Percentiles rank a stretch among this genome's conserved stretches.
Evolutionary conservation across 2,113 vertebrate genomes (phyloP).

Genomic region (Myodes glareolus): DNA sequence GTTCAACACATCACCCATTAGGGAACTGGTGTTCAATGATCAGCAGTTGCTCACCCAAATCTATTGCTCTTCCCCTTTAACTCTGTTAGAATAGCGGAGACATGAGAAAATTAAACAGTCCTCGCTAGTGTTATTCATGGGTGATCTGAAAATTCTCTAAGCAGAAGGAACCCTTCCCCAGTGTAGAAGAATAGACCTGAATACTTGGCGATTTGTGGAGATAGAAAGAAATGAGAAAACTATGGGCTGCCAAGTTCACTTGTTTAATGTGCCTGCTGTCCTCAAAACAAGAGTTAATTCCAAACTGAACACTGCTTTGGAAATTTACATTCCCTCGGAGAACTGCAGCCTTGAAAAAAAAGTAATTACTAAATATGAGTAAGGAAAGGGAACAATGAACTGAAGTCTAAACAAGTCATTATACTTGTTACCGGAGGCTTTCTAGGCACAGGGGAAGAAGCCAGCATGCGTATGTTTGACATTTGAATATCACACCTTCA

Average conservation of each 20-base stretch:
- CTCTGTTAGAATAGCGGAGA: not conserved
- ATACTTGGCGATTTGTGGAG: slow-evolving; percentile 38
- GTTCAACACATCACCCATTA: not conserved
- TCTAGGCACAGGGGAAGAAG: slow-evolving; percentile 57
- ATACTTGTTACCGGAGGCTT: slow-evolving; percentile 54
- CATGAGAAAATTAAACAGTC: not conserved
- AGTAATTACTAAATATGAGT: slow-evolving; percentile 65
- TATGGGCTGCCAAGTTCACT: not conserved
- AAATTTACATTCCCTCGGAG: slow-evolving; percentile 61
- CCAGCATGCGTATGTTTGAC: slow-evolving; percentile 53
- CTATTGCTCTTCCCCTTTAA: not conserved
- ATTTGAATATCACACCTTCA: slow-evolving; percentile 75
- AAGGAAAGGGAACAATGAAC: slow-evolving; percentile 46
- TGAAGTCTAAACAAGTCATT: slow-evolving; percentile 32
- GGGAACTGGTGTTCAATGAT: not conserved
- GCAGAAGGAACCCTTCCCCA: not conserved
- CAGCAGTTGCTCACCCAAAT: not conserved
- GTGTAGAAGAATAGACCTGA: not conserved
- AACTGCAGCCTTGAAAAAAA: slow-evolving; percentile 51
- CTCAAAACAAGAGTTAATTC: slow-evolving; percentile 53
- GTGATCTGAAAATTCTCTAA: slow-evolving; percentile 1
- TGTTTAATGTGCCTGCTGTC: slow-evolving; percentile 17
- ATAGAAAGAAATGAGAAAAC: slow-evolving; percentile 59
- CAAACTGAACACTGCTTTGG: slow-evolving; percentile 23
- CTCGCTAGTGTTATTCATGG: not conserved